Evolutionary conservation across 2,113 vertebrate genomes (phyloP), one percentile per base, ranked within the genome.

Genomic region (Paradoxurus hermaphroditus): DNA sequence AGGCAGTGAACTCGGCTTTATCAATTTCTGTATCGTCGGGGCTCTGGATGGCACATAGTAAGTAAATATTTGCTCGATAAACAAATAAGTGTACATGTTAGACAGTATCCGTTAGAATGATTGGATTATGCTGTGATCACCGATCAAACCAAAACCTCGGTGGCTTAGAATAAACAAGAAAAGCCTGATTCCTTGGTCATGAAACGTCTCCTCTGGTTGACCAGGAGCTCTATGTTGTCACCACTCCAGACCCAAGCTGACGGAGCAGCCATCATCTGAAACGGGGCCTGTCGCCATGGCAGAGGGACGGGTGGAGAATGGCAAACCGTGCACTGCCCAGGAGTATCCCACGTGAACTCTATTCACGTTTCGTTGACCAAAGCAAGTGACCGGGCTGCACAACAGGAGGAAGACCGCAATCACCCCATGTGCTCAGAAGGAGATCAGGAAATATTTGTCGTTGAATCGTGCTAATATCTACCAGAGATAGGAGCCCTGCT

Each of bases 81-180:
- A 90, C n/a, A 41, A 72, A 31, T 90, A n/a, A 53, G 25, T 36
- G 34, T 72, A 4, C 1, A 0, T 77, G 44, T 51, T 84, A 56
- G 59, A 68, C 25, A 46, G 25, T 56, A 59, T 92, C n/a, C 27
- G 14, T 67, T 34, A 79, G 75, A 62, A 41, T 77, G 41, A 84
- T 29, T 77, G 25, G 73, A 51, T 91, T 34, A 51, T 72, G 39
- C 29, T 18, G 1, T 25, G 34, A 1, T 68, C 34, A 75, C 51
- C 34, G 56, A 27, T 27, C 41, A 94, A 88, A 63, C 86, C 82
- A 39, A 87, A 73, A 83, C 46, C 90, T 83, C 68, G 59, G 19
- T 49, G 51, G 23, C 79, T 78, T 51, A 93, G 21, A 85, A 72
- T 29, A 63, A 77, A 90, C 53, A 46, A 68, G 31, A 23, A 49